phyloP scores from a whole-genome alignment of 1,140 invertebrate genomes.

The Zelostemma sp. region DNA sequence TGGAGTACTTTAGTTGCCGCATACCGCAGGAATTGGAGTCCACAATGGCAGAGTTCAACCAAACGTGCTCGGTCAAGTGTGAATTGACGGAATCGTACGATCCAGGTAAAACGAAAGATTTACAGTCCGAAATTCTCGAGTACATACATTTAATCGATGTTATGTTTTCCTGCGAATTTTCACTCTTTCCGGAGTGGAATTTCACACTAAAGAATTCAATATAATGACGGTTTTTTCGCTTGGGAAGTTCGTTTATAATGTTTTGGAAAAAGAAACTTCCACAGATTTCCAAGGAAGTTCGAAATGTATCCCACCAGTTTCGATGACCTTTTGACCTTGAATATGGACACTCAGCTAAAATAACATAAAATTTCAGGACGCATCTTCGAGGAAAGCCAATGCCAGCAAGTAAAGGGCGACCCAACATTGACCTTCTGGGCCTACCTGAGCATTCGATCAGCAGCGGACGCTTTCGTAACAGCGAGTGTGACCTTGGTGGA shows the following conservation, averaged over 20 bases:
- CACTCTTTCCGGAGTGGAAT: too few relatives aligned
- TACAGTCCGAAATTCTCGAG: too few relatives aligned
- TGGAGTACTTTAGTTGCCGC: conserved; percentile 72
- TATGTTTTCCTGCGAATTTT: too few relatives aligned
- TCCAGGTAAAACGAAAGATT: too few relatives aligned
- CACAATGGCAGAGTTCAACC: conserved; percentile 58
- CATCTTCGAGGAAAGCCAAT: conserved; percentile 76
- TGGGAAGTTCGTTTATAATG: too few relatives aligned
- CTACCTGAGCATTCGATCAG: conserved; percentile 78
- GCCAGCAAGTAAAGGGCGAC: conserved; percentile 73
- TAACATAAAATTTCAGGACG: conserved; percentile 61
- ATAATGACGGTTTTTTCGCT: too few relatives aligned
- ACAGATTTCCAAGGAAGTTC: too few relatives aligned
- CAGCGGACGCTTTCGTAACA: conserved; percentile 83
- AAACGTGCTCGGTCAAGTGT: conserved; percentile 75
- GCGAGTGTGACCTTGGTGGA: conserved; percentile 79
- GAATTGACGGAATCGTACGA: conserved; percentile 77
- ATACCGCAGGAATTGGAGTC: conserved; percentile 68
- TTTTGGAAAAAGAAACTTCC: too few relatives aligned
- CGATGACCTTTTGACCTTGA: too few relatives aligned
- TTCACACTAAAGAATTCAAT: too few relatives aligned
- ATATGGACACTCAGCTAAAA: neutral
- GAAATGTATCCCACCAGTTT: too few relatives aligned
- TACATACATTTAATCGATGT: too few relatives aligned
- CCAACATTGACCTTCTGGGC: conserved; percentile 77